Conservation (phyloP, 2,113 vertebrate genomes). For the rabbit (Oryctolagus cuniculus) region mOryCun1.1 NC_091436.1:817001-817500, state of each 20-base stretch:
- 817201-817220: not conserved
- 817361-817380: no score
- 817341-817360: no score
- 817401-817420: no score
- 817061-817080: not conserved
- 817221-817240: not conserved
- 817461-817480: no score
- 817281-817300: not conserved
- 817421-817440: no score
- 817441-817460: no score
- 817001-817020: not conserved
- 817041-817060: not conserved
- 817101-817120: not conserved
- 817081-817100: not conserved
- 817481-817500: no score
- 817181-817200: not conserved
- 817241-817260: not conserved
- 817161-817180: not conserved
- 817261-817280: not conserved
- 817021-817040: no score
- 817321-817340: no score
- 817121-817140: no score
- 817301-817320: no score
- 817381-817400: no score
- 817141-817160: not conserved